Evolutionary conservation across 2,888 invertebrate genomes (phyloP).

Genomic region (Lydus trimaculatus): DNA sequence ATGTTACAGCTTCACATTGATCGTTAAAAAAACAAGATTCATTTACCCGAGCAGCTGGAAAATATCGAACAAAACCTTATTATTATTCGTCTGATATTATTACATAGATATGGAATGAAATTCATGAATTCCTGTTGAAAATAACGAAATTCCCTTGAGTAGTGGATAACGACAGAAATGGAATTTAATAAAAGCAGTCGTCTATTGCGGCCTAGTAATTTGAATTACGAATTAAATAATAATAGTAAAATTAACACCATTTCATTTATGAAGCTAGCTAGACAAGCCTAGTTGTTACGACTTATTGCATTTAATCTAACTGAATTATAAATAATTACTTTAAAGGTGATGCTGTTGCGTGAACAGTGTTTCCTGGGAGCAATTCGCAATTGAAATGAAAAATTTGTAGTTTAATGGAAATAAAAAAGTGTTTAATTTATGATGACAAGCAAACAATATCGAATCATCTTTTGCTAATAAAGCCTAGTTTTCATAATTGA

Average conservation of each 20-base stretch:
- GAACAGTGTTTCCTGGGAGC: not conserved
- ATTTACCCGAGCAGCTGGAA: constrained; percentile 80
- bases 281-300: not conserved
- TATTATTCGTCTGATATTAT: not conserved
- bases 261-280: not conserved
- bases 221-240: not conserved
- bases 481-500: too few relatives aligned
- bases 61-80: constrained; percentile 23
- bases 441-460: not conserved
- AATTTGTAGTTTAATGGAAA: not conserved
- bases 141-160: not conserved
- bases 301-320: not conserved
- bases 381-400: not conserved
- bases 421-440: not conserved
- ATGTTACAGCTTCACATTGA: constrained; percentile 78
- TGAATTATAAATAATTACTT: not conserved
- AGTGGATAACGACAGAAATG: not conserved
- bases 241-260: not conserved
- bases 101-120: not conserved
- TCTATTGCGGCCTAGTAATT: not conserved
- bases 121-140: not conserved
- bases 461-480: not conserved
- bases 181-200: not conserved
- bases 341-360: not conserved
- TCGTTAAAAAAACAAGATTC: constrained; percentile 84